These are phyloP conservation scores for Rugalucina vietnamica DNA, from an alignment of 2,888 invertebrate species.

Conservation along the genomic window DNA sequence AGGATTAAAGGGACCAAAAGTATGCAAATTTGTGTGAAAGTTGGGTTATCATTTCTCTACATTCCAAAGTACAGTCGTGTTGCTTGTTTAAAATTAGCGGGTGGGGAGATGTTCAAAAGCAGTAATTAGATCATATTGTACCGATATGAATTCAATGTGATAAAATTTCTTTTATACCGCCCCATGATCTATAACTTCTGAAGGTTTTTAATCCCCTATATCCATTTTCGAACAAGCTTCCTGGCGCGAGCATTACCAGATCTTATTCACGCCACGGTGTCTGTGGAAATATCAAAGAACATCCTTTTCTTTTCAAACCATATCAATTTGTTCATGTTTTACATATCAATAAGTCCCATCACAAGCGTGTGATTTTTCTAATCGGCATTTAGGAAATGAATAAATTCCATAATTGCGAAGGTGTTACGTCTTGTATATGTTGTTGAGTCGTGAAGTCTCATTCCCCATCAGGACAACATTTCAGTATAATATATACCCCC, in stretches of 20 bases:
- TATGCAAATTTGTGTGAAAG: not conserved
- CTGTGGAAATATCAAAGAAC: not conserved
- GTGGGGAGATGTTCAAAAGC: slow-evolving; percentile 61
- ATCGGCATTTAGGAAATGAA: no score
- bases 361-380: no score
- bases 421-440: no score
- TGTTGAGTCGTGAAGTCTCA: no score
- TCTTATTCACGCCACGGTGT: not conserved
- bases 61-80: slow-evolving; percentile 47
- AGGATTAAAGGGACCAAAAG: not conserved
- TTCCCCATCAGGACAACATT: no score
- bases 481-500: no score
- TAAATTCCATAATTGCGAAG: no score
- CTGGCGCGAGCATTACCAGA: not conserved
- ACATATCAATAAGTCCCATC: no score
- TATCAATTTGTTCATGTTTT: slow-evolving; percentile 14
- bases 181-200: not conserved
- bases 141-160: slow-evolving; percentile 39
- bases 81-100: slow-evolving; percentile 36
- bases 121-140: slow-evolving; percentile 58
- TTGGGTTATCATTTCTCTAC: not conserved
- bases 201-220: not conserved
- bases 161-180: slow-evolving; percentile 15
- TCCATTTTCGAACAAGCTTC: not conserved
- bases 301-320: not conserved